Evolutionary conservation across 2,113 vertebrate genomes (phyloP).

Genomic region (Oplegnathus fasciatus): DNA sequence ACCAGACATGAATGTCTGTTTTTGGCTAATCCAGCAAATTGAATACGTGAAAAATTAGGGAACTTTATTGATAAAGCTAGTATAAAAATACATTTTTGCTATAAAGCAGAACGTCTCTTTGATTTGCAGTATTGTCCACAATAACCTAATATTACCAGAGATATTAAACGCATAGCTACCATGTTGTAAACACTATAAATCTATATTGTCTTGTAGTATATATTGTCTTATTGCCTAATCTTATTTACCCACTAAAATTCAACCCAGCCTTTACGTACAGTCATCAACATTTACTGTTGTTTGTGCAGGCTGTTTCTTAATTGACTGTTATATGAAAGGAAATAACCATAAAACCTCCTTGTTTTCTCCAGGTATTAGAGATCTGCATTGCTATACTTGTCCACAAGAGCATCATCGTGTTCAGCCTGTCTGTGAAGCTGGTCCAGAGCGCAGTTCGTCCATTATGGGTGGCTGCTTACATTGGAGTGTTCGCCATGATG

Average conservation of each 20-base stretch:
- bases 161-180: neutral
- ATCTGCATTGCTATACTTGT: constrained; percentile 91
- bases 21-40: neutral
- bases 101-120: neutral
- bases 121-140: neutral
- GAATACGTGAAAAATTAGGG: neutral
- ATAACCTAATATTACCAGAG: neutral
- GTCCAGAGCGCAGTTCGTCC: constrained; percentile 82
- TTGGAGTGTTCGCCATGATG: constrained; percentile 88
- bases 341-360: neutral
- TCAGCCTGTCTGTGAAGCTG: constrained; percentile 90
- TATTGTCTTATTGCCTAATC: neutral
- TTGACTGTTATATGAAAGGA: neutral
- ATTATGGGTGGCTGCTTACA: constrained; percentile 85
- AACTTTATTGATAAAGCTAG: neutral
- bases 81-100: neutral
- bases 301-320: neutral
- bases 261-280: neutral
- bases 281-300: neutral
- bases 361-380: constrained; percentile 83
- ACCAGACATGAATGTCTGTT: too few species aligned
- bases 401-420: constrained; percentile 92
- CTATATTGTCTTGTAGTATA: neutral
- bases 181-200: neutral
- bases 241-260: neutral